Evolutionary conservation across 2,888 invertebrate species (phyloP), one percentile per base, ranked within the genome.

Genomic region (Trachelus stipa): DNA sequence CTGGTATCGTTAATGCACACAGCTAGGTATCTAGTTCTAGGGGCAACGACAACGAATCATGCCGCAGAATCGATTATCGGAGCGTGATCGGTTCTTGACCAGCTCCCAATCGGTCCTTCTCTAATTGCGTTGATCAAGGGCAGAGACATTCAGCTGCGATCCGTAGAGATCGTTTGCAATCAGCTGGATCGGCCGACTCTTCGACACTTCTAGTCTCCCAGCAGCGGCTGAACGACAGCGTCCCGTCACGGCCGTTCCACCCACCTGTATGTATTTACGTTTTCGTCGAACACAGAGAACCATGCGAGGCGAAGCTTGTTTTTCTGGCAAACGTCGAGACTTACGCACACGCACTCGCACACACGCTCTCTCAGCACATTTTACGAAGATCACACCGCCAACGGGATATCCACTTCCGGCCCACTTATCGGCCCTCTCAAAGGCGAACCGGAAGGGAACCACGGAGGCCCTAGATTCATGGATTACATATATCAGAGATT

Each of bases 1-100:
- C 88, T 90, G 56, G 85, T 87, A 88, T 90, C 88, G 89, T 90
- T 90, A 90, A 91, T 91, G 90, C 91, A 91, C 56, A 56, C 90
- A 91, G 86, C 91, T 91, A 91, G 84, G 87, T 88, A 87, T 87
- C 90, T 90, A 90, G 89, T 84, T 89, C 91, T 91, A 90, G 81
- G 88, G 88, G 88, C 86, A 90, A 91, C 90, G 89, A 90, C 90
- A 91, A 91, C 91, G 87, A 88, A 88, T 91, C 91, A 91, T 91
- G 91, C 91, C 91, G 89, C 89, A 90, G 90, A 88, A 88, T 86
- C 87, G 87, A 87, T 76, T 76, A 75, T 71, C 71, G 12, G 71
- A 71, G 71, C 56, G 23, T 1, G 56, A 56, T 56, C 56, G 23
- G 23, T 56, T 23, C 56, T 56, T 9, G 56, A 56, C 23, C 56